Conservation (phyloP, 1,140 invertebrate species). For the Trinorchestia longiramus region DNA sequence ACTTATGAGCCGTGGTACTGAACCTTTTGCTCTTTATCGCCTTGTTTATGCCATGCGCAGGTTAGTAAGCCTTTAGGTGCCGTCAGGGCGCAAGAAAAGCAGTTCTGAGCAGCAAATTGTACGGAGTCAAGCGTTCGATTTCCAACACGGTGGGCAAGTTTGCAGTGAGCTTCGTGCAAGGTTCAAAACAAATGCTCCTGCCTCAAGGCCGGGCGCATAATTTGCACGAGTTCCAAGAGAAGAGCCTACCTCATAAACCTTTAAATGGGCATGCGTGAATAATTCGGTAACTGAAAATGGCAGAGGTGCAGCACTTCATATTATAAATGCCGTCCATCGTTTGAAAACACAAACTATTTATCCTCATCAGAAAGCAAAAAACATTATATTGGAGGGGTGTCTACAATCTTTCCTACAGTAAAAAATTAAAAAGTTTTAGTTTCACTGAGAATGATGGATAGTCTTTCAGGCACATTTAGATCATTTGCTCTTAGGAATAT, state of each 20-base stretch:
- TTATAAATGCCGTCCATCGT: neutral
- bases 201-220: neutral
- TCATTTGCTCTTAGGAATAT: no score
- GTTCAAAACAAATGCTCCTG: neutral
- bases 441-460: no score
- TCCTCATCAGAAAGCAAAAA: no score
- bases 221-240: neutral
- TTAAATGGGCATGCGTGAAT: neutral
- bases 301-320: neutral
- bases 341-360: neutral
- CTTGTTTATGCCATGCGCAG: slow-evolving; percentile 28
- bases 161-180: neutral
- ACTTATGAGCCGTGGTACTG: neutral
- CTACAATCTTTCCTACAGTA: no score
- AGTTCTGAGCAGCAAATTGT: neutral
- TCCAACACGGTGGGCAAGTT: neutral
- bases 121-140: neutral
- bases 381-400: no score
- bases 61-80: neutral
- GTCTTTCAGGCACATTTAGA: no score
- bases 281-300: slow-evolving; percentile 8
- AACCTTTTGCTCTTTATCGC: slow-evolving; percentile 11
- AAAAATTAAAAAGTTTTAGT: no score
- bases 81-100: neutral
- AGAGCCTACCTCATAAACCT: neutral